Evolutionary conservation across 2,797 vertebrate genomes (phyloP).

Genomic region (Scyliorhinus canicula): DNA sequence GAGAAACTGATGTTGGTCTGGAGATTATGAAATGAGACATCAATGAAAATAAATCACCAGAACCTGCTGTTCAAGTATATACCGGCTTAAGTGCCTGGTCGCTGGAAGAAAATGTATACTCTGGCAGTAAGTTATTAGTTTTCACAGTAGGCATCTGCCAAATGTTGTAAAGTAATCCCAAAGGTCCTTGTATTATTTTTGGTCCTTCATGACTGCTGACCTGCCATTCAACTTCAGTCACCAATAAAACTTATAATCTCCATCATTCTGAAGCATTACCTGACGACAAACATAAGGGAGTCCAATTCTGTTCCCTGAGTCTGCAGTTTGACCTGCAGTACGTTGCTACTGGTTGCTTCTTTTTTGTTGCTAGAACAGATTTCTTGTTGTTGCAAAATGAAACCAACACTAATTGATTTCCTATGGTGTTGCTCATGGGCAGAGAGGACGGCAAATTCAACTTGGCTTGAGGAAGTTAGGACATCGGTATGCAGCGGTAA

Average conservation of each 20-base stretch:
- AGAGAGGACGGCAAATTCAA: neutral
- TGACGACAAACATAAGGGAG: neutral
- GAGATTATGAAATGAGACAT: neutral
- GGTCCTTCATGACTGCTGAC: neutral
- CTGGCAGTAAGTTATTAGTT: conserved; percentile 4
- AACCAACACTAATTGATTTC: neutral
- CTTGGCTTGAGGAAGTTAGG: neutral
- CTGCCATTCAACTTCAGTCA: conserved; percentile 24
- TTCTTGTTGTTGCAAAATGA: neutral
- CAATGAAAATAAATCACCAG: neutral
- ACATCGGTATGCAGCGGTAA: neutral
- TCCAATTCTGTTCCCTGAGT: neutral
- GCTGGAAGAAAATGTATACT: conserved; percentile 10
- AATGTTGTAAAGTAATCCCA: conserved; percentile 25
- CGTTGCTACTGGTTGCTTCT: neutral
- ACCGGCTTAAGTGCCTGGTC: neutral
- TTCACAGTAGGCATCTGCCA: conserved; percentile 27
- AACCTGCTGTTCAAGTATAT: neutral
- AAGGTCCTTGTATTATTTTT: neutral
- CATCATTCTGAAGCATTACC: neutral
- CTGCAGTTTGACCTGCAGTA: neutral
- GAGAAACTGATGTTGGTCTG: neutral
- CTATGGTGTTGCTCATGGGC: neutral
- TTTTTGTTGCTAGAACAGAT: neutral
- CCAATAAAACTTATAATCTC: neutral